Base-by-base conservation (phyloP, 2,888 invertebrate genomes). In the Lasioglossum figueresi region DNA sequence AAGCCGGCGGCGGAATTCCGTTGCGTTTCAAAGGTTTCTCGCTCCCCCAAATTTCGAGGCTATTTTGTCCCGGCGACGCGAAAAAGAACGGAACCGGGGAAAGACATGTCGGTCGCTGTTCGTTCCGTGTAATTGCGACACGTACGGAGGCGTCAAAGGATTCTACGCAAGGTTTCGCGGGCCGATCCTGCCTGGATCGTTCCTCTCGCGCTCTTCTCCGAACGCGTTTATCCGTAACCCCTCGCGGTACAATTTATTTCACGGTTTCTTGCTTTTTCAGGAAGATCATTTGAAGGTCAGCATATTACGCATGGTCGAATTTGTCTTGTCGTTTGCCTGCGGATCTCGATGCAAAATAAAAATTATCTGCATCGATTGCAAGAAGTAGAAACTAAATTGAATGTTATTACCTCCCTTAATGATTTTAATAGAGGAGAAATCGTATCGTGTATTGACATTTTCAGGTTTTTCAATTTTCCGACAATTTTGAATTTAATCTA, bases 81-180 rank as follows among this genome's bases (percentile, higher is more conserved):
- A 8, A 31, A 63, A 70, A 40, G n/a, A 37, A 70, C 40, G 40
- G n/a, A n/a, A 0, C 23, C 12, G 2, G 70, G 14, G 40, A 70
- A 70, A 70, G 70, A 70, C 70, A 68, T 37, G 68, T 68, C 37
- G 40, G 34, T n/a, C 31, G 66, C 59, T 82, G 80, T 88, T 88
- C 85, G 88, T 87, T 82, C 66, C 63, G 68, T 68, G 73, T 89
- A 88, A 89, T 89, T 89, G 82, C 80, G 75, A 87, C 86, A 83
- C 83, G 80, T 80, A 70, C 80, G 83, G 31, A 73, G 79, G 80
- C 83, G 86, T 80, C 78, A 87, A 87, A 87, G 83, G 86, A 83
- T 80, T 86, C 78, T 86, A 72, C 78, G 40, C 63, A 74, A 31
- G 31, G 66, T 68, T 56, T 48, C 81, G n/a, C 75, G 37, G 40